Conservation (phyloP, 2,113 vertebrate species). For the Synodontis membranacea region DNA sequence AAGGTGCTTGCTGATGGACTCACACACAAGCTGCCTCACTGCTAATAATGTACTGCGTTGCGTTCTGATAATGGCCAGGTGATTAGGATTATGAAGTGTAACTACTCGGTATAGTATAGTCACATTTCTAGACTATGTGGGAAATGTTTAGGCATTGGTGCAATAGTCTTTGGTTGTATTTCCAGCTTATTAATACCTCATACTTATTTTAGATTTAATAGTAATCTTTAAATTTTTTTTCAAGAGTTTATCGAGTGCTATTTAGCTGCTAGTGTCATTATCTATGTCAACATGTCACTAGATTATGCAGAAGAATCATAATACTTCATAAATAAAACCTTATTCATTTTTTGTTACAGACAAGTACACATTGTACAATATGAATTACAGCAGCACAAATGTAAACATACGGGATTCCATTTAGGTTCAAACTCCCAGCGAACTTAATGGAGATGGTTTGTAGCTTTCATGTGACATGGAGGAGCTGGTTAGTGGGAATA, state of each 20-base stretch:
- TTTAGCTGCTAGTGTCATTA: not conserved
- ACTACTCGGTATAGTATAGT: not conserved
- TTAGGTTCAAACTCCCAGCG: too few species aligned
- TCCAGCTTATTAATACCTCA: not conserved
- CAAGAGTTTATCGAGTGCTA: not conserved
- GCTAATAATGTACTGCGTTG: not conserved
- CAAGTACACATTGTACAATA: too few species aligned
- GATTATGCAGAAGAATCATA: not conserved
- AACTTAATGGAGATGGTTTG: not conserved
- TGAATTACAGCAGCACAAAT: too few species aligned
- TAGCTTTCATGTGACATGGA: not conserved
- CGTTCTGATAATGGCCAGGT: not conserved
- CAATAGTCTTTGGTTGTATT: not conserved
- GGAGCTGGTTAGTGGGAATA: not conserved
- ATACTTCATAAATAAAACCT: not conserved
- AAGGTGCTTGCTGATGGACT: constrained; percentile 20
- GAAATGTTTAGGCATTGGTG: not conserved
- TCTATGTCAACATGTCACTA: not conserved
- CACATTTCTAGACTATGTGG: not conserved
- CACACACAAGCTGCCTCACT: not conserved
- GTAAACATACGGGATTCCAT: too few species aligned
- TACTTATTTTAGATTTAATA: not conserved
- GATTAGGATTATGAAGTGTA: not conserved
- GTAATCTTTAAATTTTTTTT: too few species aligned
- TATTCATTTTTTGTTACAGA: too few species aligned